Conservation (phyloP, 2,888 invertebrate species). For the Eupithecia exiguata region DNA sequence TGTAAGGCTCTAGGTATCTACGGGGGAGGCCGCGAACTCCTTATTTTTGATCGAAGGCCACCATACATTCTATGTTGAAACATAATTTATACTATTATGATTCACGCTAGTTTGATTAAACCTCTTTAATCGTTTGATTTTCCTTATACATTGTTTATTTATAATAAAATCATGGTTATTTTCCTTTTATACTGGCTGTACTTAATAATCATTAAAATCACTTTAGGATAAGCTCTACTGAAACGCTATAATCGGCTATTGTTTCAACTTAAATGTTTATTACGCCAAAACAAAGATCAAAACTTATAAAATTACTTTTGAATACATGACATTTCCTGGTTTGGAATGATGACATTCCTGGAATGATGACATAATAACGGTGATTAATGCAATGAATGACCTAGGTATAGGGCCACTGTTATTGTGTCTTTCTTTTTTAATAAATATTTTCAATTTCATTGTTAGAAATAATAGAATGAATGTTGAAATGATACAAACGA, state of each 20-base stretch:
- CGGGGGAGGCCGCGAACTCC: too few relatives aligned
- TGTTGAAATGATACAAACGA: too few relatives aligned
- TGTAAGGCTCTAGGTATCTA: too few relatives aligned
- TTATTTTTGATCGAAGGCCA: too few relatives aligned
- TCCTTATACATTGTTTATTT: not conserved
- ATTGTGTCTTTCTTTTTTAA: too few relatives aligned
- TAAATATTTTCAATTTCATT: not conserved
- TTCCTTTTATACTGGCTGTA: not conserved
- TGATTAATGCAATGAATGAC: not conserved
- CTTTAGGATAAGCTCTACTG: not conserved
- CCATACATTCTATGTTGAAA: too few relatives aligned
- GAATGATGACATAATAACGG: not conserved
- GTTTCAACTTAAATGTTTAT: not conserved
- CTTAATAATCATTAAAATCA: not conserved
- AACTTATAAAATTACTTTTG: not conserved
- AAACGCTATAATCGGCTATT: not conserved
- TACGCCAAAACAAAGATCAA: not conserved
- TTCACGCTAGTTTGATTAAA: not conserved
- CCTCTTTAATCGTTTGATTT: not conserved
- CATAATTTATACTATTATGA: not conserved
- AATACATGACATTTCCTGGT: not conserved
- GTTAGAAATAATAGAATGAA: not conserved
- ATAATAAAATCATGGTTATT: not conserved
- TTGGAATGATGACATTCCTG: too few relatives aligned
- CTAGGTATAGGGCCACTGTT: too few relatives aligned